phyloP scores from a whole-genome alignment of 1,140 invertebrate species.

The Saccostrea glomerata region DNA sequence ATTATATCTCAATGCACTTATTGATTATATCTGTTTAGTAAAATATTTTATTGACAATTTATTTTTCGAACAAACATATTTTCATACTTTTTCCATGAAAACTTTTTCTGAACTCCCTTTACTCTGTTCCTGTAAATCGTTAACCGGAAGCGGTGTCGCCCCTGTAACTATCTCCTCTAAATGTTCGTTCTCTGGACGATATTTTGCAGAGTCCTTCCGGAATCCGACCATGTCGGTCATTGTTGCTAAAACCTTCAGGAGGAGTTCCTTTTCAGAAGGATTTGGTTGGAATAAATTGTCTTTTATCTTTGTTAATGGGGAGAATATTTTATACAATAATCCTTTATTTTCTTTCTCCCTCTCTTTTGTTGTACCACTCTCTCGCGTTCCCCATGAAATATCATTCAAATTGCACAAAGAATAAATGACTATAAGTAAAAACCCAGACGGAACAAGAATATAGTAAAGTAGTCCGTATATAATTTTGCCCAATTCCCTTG shows the following conservation, averaged over 20 bases:
- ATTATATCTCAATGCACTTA: no score
- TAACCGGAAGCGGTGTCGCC: not conserved
- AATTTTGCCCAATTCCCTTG: constrained; percentile 98
- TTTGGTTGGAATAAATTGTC: not conserved
- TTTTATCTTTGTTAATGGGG: not conserved
- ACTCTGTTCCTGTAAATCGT: constrained; percentile 8
- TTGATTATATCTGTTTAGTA: no score
- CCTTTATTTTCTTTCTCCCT: constrained; percentile 3
- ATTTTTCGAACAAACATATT: not conserved
- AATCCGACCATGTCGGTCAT: not conserved
- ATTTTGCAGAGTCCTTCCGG: not conserved
- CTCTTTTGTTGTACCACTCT: constrained; percentile 80
- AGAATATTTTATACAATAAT: not conserved
- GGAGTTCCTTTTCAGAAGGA: constrained; percentile 27
- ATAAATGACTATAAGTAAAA: no score
- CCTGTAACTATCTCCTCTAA: constrained; percentile 26
- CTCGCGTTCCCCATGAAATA: constrained; percentile 84
- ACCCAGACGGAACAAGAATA: no score
- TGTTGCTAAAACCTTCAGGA: not conserved
- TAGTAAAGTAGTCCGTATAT: constrained; percentile 87
- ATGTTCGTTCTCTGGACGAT: not conserved
- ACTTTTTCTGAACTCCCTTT: not conserved
- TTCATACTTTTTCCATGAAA: not conserved
- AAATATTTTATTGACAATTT: no score
- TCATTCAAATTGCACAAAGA: no score